phyloP scores from a whole-genome alignment of 2,888 invertebrate species.

The Acanthoscelides obtectus region DNA sequence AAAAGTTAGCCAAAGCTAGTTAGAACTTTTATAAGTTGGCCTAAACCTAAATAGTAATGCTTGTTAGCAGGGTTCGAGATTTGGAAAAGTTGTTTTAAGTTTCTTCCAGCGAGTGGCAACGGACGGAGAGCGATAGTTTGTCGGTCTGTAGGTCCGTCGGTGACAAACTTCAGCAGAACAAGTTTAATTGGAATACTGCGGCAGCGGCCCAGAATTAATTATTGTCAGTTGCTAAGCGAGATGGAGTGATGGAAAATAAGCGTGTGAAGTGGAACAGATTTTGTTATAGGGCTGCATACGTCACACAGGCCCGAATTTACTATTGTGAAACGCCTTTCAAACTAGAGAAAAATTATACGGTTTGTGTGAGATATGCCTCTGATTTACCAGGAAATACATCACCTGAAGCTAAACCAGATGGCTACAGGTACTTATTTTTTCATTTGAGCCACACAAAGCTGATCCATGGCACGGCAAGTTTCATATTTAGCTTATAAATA shows the following conservation, averaged over 20 bases:
- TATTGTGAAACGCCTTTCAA: too few relatives aligned
- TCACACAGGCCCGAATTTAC: too few relatives aligned
- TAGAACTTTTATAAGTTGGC: slow-evolving; percentile 15
- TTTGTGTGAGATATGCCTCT: too few relatives aligned
- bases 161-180: background rate
- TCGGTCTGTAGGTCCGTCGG: background rate
- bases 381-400: too few relatives aligned
- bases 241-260: background rate
- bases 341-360: too few relatives aligned
- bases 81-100: background rate
- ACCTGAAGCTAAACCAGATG: too few relatives aligned
- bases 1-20: slow-evolving; percentile 11
- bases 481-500: too few relatives aligned
- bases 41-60: background rate
- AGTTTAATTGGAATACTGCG: background rate
- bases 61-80: background rate
- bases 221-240: background rate
- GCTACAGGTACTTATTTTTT: too few relatives aligned
- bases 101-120: background rate
- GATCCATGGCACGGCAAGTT: too few relatives aligned
- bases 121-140: background rate
- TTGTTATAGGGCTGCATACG: background rate
- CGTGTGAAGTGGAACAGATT: background rate
- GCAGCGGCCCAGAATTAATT: background rate
- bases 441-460: too few relatives aligned